Evolutionary conservation across 2,888 invertebrate species (phyloP).

Genomic region (Cephalotes varians): DNA sequence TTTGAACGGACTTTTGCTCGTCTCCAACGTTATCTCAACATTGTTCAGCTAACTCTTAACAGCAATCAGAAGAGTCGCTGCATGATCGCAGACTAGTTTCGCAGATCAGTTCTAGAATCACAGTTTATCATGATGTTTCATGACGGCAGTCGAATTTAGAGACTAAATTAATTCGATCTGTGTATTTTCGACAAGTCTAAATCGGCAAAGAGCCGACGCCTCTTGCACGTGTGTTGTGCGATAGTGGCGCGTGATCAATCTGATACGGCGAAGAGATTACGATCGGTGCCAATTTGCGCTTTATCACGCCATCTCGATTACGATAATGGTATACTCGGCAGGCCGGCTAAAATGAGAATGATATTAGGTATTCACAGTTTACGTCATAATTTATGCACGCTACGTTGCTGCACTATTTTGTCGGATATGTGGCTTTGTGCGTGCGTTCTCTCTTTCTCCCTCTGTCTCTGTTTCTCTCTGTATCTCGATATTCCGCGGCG

Average conservation of each 20-base stretch:
- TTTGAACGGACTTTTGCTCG: slow-evolving; percentile 45
- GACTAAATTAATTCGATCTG: slow-evolving; percentile 6
- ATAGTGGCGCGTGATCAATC: slow-evolving; percentile 73
- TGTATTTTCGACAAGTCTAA: not conserved
- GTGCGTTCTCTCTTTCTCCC: not conserved
- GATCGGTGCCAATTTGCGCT: slow-evolving; percentile 77
- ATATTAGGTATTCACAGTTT: slow-evolving; percentile 50
- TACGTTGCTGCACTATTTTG: slow-evolving; percentile 24
- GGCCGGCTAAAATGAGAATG: slow-evolving; percentile 28
- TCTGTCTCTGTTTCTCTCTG: not conserved
- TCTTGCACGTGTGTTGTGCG: not conserved
- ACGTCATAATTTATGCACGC: slow-evolving; percentile 45
- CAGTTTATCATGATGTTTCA: not conserved
- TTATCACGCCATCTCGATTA: slow-evolving; percentile 73
- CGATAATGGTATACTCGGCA: slow-evolving; percentile 67
- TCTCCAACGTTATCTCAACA: slow-evolving; percentile 32
- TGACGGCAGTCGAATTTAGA: not conserved
- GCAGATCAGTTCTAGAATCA: not conserved
- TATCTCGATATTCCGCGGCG: slow-evolving; percentile 39
- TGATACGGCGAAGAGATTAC: slow-evolving; percentile 72
- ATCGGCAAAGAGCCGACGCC: not conserved
- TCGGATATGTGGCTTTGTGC: not conserved
- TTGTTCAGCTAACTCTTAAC: slow-evolving; percentile 46
- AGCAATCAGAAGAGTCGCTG: slow-evolving; percentile 29
- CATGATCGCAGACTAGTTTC: slow-evolving; percentile 9